Percentiles rank a stretch among this genome's conserved stretches.
Conservation (phyloP, 2,888 invertebrate genomes). For the Leptopilina syphax region DNA sequence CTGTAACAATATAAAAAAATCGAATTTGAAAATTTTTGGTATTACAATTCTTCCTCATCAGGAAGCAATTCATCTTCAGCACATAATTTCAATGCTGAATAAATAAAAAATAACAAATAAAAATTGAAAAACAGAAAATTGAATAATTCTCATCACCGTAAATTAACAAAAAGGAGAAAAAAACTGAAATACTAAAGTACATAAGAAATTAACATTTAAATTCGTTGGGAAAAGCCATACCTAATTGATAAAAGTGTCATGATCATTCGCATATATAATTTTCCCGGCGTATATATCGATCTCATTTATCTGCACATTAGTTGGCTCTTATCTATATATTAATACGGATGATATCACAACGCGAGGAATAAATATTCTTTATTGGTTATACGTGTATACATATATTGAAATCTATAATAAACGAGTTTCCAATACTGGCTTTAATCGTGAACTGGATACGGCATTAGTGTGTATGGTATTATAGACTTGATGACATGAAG, state of each 20-base stretch:
- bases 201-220: too few species aligned
- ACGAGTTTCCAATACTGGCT: constrained; percentile 23
- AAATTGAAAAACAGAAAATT: too few species aligned
- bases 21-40: too few species aligned
- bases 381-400: not conserved
- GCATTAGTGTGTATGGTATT: not conserved
- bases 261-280: constrained; percentile 41
- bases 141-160: too few species aligned
- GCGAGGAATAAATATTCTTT: not conserved
- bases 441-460: constrained; percentile 14
- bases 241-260: constrained; percentile 44
- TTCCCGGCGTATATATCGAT: not conserved
- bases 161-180: constrained; percentile 19
- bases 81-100: too few species aligned
- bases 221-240: not conserved
- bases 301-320: constrained; percentile 11
- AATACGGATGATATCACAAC: not conserved
- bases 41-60: too few species aligned
- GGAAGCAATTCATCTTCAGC: too few species aligned
- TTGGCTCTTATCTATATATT: constrained; percentile 5
- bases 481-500: not conserved
- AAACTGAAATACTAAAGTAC: not conserved
- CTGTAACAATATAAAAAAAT: too few species aligned
- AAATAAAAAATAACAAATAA: too few species aligned
- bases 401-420: constrained; percentile 18